phyloP scores from a whole-genome alignment of 1,140 invertebrate genomes.

The Diuraphis noxia region DNA sequence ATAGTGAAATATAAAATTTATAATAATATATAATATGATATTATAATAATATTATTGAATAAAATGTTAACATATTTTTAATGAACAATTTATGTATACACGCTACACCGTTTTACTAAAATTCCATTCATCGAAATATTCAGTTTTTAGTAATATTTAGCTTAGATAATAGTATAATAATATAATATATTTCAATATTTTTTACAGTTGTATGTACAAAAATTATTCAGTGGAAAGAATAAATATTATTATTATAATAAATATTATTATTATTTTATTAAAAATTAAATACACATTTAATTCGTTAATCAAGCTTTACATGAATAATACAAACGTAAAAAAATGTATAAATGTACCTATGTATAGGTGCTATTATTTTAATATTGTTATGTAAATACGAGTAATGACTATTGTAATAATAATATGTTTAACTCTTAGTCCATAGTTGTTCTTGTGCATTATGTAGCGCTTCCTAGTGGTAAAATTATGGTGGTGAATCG shows the following conservation, averaged over 20 bases:
- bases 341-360: too few relatives aligned
- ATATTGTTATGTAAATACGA: neutral
- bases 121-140: neutral
- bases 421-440: neutral
- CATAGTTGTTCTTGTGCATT: neutral
- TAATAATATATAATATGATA: neutral
- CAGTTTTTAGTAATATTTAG: neutral
- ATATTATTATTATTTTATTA: neutral
- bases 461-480: slow-evolving; percentile 37
- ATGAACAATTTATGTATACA: neutral
- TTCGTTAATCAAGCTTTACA: neutral
- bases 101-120: neutral
- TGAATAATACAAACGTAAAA: neutral
- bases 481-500: neutral
- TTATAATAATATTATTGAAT: neutral
- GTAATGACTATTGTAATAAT: too few relatives aligned
- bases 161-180: neutral
- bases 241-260: too few relatives aligned
- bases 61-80: neutral
- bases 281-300: neutral
- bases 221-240: neutral
- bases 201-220: neutral
- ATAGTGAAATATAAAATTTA: neutral
- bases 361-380: neutral
- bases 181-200: neutral